Evolutionary conservation across 2,888 invertebrate species (phyloP).

Genomic region (Dynastes grantii): DNA sequence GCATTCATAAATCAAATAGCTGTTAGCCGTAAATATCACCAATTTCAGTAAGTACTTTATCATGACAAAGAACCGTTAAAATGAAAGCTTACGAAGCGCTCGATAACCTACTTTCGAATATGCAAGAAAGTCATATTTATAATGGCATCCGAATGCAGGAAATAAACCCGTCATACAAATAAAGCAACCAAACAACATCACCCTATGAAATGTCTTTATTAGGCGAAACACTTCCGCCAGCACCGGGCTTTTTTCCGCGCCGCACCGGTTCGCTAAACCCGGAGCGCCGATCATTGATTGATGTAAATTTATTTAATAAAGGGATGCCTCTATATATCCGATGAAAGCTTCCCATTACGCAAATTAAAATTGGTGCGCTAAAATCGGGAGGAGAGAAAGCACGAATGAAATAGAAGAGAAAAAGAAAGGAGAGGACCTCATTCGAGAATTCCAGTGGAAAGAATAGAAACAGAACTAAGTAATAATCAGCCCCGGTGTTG

Average conservation of each 20-base stretch:
- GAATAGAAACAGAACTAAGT: constrained; percentile 21
- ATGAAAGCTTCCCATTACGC: constrained; percentile 45
- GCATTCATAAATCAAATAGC: neutral
- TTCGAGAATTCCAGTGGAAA: constrained; percentile 14
- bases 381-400: constrained; percentile 13
- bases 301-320: constrained; percentile 42
- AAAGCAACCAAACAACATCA: constrained; percentile 24
- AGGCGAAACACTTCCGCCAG: constrained; percentile 22
- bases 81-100: neutral
- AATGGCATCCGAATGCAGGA: constrained; percentile 3
- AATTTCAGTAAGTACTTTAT: constrained; percentile 13
- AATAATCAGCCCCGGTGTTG: constrained; percentile 7
- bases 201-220: constrained; percentile 39
- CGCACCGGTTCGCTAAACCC: neutral
- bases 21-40: neutral
- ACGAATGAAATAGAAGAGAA: neutral
- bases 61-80: constrained; percentile 19
- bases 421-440: neutral
- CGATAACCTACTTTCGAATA: constrained; percentile 8
- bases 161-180: constrained; percentile 15
- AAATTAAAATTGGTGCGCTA: constrained; percentile 46
- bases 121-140: constrained; percentile 17
- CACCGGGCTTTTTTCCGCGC: constrained; percentile 8
- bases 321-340: constrained; percentile 41
- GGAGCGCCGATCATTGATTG: constrained; percentile 27